Base-by-base conservation (phyloP, 2,113 vertebrate genomes). In the Noturus placidus region DNA sequence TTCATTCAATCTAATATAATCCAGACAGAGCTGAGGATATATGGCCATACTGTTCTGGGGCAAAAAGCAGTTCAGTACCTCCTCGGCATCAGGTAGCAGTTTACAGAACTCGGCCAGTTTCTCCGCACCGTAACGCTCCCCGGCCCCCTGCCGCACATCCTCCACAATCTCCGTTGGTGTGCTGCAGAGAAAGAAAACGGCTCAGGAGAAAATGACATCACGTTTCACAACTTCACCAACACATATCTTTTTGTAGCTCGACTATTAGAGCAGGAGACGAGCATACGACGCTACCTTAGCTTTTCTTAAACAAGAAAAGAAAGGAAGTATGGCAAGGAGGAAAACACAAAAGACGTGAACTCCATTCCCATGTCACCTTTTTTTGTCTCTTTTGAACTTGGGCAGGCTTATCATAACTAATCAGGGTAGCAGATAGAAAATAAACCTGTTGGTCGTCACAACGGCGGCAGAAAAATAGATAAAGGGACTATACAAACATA, bases 101-200 rank as follows among this genome's bases (percentile, higher is more conserved):
- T 96, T 96, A 92, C 92, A 94, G 87, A 96, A 95, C 83, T 96
- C 95, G 6, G 92, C 17, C 54, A 96, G 93, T 89, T 95, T 96
- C 90, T 96, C 95, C 0, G 94, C 94, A 82, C 94, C 95, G 0
- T 95, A 96, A 38, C 93, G 93, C 67, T 92, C 93, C 20, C 94
- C 94, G 3, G 85, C 85, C n/a, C 95, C 95, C 14, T 90, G 93
- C 77, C 90, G 92, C 90, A 96, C 93, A 83, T 96, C 95, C 88
- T 95, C 93, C 72, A 95, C 94, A 52, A 96, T 95, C 90, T 95
- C 94, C 82, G 91, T 92, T 11, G 92, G 93, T 22, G 94, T 92
- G 90, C 95, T 96, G 92, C 6, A 72, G 83, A 88, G 90, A 92
- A 14, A 89, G 74, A 61, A 85, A 78, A 87, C 59, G 83, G 67